These are phyloP conservation scores for Pterocles burchelli DNA, from an alignment of 2,113 vertebrate genomes.

Conservation along the genomic window DNA sequence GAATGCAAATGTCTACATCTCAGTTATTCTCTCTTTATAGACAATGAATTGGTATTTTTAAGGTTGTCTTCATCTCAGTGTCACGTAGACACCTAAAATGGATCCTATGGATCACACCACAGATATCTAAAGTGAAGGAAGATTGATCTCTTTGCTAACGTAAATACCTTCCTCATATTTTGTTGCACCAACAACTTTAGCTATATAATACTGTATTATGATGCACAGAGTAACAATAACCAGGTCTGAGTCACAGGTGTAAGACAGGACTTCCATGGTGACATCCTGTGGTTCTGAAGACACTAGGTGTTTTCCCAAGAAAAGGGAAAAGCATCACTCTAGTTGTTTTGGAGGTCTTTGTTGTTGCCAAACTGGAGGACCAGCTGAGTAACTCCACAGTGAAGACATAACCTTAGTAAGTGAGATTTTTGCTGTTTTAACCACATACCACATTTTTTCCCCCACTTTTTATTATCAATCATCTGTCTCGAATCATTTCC, in stretches of 20 bases:
- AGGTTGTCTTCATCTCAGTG: not conserved
- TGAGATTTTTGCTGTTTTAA: not conserved
- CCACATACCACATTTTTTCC: not conserved
- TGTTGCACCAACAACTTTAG: not conserved
- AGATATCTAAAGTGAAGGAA: not conserved
- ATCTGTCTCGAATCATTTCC: constrained; percentile 73
- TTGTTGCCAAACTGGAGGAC: not conserved
- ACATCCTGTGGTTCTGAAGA: not conserved
- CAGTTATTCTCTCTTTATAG: not conserved
- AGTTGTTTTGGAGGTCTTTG: not conserved
- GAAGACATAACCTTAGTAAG: not conserved
- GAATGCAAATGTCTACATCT: not conserved
- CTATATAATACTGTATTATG: not conserved
- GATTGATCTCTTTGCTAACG: not conserved
- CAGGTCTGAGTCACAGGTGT: not conserved
- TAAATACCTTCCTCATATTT: not conserved
- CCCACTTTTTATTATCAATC: constrained; percentile 65
- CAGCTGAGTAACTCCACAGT: not conserved
- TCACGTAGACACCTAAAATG: not conserved
- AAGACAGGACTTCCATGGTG: not conserved
- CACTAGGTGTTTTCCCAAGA: not conserved
- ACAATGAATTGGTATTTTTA: not conserved
- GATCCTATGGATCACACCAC: not conserved
- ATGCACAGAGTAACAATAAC: not conserved
- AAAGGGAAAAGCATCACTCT: not conserved